Evolutionary conservation across 2,888 invertebrate genomes (phyloP), one percentile per base, ranked within the genome.

Genomic region (Osedax frankpressi): DNA sequence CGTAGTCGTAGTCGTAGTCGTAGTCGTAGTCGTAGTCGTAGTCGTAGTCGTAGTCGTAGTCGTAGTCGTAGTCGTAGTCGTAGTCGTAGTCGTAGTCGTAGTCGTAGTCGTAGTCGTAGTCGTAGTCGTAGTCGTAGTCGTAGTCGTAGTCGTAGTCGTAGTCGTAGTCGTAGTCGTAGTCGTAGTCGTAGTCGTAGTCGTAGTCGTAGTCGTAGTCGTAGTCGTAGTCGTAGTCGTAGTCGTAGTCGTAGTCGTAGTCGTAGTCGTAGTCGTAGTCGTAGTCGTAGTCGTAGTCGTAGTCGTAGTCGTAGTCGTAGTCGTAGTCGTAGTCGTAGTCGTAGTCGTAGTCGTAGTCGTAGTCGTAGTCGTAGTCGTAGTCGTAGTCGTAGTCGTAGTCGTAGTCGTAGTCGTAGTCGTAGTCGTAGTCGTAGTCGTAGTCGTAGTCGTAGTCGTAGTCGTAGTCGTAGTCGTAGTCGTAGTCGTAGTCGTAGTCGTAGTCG

Each of bases 261-360:
- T 26, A 65, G 65, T 25, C 14, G 65, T 26, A 65, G 26, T 25
- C 14, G 65, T 26, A 65, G 65, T 25, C 14, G 65, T 27, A 72
- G 70, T 28, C 24, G 28, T 71, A 71, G 26, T 28, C 25, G 28
- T 71, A 71, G 70, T 28, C 25, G 70, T 71, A 71, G 28, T 28
- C 71, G 28, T 71, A 71, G 71, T 25, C 14, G 71, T 27, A 65
- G 71, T 25, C 63, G 71, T 63, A 71, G 71, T 25, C 63, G 71
- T 63, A 71, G 71, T 25, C 63, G 71, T 63, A 71, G 71, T 25
- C 63, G 71, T 63, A 71, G 71, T 25, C 1, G 71, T 63, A 71
- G 71, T 25, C 63, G 62, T 63, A 71, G 62, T 25, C 62, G 71
- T 63, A 65, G 65, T 25, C 14, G 65, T 26, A 65, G 65, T 25